A percentile compares a stretch with the other conserved stretches of the same genome.
phyloP scores from a whole-genome alignment of 2,888 invertebrate species.

The Amiota communis region DNA sequence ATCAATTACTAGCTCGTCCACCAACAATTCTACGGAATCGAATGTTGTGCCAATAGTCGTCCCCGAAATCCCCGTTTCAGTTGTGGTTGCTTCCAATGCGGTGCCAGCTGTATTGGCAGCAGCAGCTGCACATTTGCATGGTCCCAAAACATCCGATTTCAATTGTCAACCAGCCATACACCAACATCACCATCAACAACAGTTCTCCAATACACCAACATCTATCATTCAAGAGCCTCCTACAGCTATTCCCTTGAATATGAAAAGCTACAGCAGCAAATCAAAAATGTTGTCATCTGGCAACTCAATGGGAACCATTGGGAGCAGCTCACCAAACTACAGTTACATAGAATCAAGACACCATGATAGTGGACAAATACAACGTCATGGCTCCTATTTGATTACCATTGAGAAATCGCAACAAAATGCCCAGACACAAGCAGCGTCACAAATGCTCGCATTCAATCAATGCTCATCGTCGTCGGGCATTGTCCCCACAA shows the following conservation, averaged over 20 bases:
- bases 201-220: neutral
- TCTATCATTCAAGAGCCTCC: too few species aligned
- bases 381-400: neutral
- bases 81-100: conserved; percentile 59
- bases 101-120: conserved; percentile 54
- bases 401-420: too few species aligned
- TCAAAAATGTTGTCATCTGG: neutral
- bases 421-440: too few species aligned
- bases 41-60: conserved; percentile 62
- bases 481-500: too few species aligned
- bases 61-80: conserved; percentile 66
- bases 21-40: neutral
- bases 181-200: conserved; percentile 21
- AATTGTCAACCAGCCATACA: conserved; percentile 28
- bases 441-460: too few species aligned
- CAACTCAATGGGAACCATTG: too few species aligned
- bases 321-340: neutral
- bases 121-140: conserved; percentile 49
- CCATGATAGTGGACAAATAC: neutral
- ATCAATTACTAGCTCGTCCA: conserved; percentile 1
- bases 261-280: neutral
- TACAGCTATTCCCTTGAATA: neutral
- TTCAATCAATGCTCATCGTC: too few species aligned
- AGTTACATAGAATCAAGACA: neutral
- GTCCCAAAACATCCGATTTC: conserved; percentile 43